These are phyloP conservation scores for Zaprionus africanus DNA, from an alignment of 1,140 invertebrate genomes.

Conservation along the genomic window DNA sequence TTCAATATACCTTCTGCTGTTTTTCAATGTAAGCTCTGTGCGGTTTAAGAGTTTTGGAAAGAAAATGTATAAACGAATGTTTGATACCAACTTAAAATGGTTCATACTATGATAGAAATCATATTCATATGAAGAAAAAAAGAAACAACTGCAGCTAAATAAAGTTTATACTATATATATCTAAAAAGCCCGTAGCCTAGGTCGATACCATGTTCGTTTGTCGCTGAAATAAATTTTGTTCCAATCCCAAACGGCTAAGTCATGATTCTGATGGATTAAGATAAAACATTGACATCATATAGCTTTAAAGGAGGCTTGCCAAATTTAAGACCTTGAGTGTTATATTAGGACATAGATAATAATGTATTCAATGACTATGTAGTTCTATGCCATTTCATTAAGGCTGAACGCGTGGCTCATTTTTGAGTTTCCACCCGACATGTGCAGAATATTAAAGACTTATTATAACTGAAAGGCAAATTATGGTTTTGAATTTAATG, in stretches of 20 bases:
- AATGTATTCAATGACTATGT: conserved; percentile 51
- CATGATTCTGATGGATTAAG: too few relatives aligned
- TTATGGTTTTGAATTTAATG: conserved; percentile 48
- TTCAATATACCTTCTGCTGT: conserved; percentile 49
- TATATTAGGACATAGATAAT: conserved; percentile 35
- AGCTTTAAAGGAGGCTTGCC: background rate
- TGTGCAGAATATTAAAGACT: conserved; percentile 57
- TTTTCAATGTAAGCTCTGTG: conserved; percentile 63
- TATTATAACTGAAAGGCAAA: conserved; percentile 54
- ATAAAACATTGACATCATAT: too few relatives aligned
- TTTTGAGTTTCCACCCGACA: conserved; percentile 9
- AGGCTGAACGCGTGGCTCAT: conserved; percentile 31
- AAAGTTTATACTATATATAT: too few relatives aligned
- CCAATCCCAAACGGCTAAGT: too few relatives aligned
- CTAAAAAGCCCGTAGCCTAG: too few relatives aligned
- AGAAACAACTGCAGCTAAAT: too few relatives aligned
- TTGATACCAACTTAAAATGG: too few relatives aligned
- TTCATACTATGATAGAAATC: too few relatives aligned
- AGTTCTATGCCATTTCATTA: conserved; percentile 25
- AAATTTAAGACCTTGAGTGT: conserved; percentile 41
- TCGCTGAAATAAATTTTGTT: too few relatives aligned
- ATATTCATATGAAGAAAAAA: too few relatives aligned
- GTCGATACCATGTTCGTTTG: too few relatives aligned
- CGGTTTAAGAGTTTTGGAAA: background rate
- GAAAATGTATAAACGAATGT: background rate